Evolutionary conservation across 2,113 vertebrate species (phyloP), one percentile per base, ranked within the genome.

Genomic region (Sitta europaea): DNA sequence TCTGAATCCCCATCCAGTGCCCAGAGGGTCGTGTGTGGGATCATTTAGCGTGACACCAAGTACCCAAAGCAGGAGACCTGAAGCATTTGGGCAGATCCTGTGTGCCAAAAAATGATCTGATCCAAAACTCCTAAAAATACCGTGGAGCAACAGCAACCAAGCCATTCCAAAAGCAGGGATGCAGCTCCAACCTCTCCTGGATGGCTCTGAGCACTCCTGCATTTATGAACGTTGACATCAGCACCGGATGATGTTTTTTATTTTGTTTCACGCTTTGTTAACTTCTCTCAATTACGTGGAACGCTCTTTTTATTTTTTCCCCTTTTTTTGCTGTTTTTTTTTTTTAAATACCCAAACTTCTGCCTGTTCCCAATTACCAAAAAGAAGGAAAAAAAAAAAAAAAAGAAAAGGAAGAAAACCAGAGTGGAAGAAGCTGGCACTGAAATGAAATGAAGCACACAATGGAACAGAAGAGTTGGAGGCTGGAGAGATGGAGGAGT

Each of bases 301-400:
- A 94, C 86, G 5, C 2, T 70, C 24, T 48, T 50, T 68, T 74
- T 66, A n/a, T 20, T 73, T 77, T 76, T 35, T 20, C 61, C 27
- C 27, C 27, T 29, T 45, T n/a, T 2, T 12, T 24, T 10, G 12
- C 15, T 7, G 16, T 38, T 21, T 25, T 38, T 55, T 80, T 43
- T 78, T 38, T 71, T 71, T 24, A 3, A 55, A 78, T 47, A 55
- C 76, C 72, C 80, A 6, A 58, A 92, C 88, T 93, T 78, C 71
- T 85, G 88, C 91, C 94, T 90, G 81, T 88, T 95, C 94, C 74
- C 84, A 70, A 65, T 65, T 96, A 96, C 70, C 29, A 81, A 81
- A 83, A 8, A 0, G 11, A 58, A 23, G 48, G 42, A 18, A n/a
- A 45, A 48, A 74, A 51, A 62, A 45, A 24, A 43, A 51, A 20